Conservation (phyloP, 2,888 invertebrate genomes). For the Oligia latruncula region DNA sequence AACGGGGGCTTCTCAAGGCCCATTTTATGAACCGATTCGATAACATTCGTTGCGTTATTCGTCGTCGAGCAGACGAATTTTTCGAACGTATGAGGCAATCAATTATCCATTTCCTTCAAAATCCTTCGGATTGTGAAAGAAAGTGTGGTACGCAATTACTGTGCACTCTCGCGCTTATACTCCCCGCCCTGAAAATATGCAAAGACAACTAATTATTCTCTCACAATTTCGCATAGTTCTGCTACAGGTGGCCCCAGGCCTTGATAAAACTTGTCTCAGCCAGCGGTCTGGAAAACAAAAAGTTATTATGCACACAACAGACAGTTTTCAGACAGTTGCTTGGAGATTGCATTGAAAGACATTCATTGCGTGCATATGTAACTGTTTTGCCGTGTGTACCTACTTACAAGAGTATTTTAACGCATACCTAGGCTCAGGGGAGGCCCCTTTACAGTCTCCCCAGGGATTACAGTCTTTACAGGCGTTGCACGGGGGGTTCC, state of each 20-base stretch:
- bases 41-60: not conserved
- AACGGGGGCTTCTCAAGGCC: not conserved
- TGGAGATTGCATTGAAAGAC: conserved; percentile 30
- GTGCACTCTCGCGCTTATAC: not conserved
- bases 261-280: conserved; percentile 20
- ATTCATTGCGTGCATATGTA: conserved; percentile 23
- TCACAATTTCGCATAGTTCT: conserved; percentile 1
- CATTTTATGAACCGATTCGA: not conserved
- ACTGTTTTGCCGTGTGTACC: conserved; percentile 35
- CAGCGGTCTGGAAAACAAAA: conserved; percentile 34
- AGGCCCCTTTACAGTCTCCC: too few species aligned
- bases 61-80: not conserved
- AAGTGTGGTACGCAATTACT: not conserved
- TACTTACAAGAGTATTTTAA: not conserved
- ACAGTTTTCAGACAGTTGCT: conserved; percentile 13
- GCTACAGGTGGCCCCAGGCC: conserved; percentile 14
- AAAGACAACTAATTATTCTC: not conserved
- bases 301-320: conserved; percentile 36
- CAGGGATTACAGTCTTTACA: too few species aligned
- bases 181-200: not conserved
- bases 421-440: not conserved
- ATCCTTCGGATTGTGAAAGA: not conserved
- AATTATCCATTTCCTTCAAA: not conserved
- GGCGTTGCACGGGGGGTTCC: too few species aligned
- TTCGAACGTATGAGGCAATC: not conserved